Evolutionary conservation across 2,113 vertebrate species (phyloP).

Genomic region (Cheilinus undulatus): DNA sequence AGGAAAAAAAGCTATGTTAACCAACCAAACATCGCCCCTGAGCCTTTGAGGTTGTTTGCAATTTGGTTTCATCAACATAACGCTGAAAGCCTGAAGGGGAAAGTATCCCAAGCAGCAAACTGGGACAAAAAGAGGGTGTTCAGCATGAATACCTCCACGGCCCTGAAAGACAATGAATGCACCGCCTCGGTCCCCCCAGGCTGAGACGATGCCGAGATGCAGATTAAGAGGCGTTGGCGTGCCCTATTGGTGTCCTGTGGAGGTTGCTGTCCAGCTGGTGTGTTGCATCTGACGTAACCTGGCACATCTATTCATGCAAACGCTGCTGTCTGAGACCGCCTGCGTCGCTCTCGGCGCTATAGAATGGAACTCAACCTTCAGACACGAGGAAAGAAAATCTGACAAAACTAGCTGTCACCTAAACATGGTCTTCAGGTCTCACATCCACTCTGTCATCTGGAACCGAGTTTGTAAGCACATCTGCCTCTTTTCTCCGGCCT

Average conservation of each 20-base stretch:
- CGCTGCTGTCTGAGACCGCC: background rate
- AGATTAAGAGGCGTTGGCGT: constrained; percentile 12
- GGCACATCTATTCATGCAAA: constrained; percentile 14
- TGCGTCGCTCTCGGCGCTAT: background rate
- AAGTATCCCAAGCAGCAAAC: constrained; percentile 22
- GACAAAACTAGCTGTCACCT: constrained; percentile 15
- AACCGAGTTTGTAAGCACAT: constrained; percentile 34
- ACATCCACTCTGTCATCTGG: constrained; percentile 39
- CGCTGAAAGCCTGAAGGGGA: constrained; percentile 21
- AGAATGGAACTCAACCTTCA: background rate
- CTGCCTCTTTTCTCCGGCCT: constrained; percentile 7
- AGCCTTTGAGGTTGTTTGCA: constrained; percentile 10
- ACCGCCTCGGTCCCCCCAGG: constrained; percentile 7
- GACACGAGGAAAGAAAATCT: background rate
- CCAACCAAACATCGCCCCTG: background rate
- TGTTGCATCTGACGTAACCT: constrained; percentile 22
- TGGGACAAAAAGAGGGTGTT: background rate
- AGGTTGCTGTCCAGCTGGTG: constrained; percentile 52
- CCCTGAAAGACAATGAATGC: constrained; percentile 52
- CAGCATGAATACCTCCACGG: background rate
- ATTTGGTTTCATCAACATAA: constrained; percentile 37
- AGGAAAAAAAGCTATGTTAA: background rate
- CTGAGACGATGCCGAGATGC: constrained; percentile 11
- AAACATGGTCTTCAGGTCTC: constrained; percentile 46
- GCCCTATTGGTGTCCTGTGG: constrained; percentile 27